Evolutionary conservation across 2,797 vertebrate genomes (phyloP), one percentile per base, ranked within the genome.

Genomic region (Eospalax fontanierii): DNA sequence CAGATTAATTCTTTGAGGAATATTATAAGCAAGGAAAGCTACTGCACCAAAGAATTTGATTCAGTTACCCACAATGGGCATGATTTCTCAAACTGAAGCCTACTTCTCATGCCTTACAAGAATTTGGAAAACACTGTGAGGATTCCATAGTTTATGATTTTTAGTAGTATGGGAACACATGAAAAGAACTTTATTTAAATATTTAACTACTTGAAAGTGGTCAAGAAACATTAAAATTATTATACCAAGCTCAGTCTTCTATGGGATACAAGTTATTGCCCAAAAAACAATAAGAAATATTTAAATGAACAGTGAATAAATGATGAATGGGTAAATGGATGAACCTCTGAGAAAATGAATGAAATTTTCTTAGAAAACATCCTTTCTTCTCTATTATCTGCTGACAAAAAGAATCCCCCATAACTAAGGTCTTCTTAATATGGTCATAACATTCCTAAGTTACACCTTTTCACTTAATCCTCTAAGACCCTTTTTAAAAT

Each of bases 401-500:
- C 1, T 50, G 5, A 7, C 9, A 90, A 68, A 90, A 57, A 90
- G 4, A 80, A 40, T 14, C 4, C 76, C 6, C 12, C 9, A 89
- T 30, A 80, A 33, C 2, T 75, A 71, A 22, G 24, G 2, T 84
- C 54, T 81, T 54, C 84, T 94, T 95, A 65, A 86, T 54, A 74
- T 22, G 22, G 21, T 5, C 18, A 4, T 66, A 83, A 80, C 83
- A 71, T 18, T 75, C 24, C 88, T 94, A 81, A 91, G 24, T 82
- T 15, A 78, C 14, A 70, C 19, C 9, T 1, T 68, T 21, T 10
- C 33, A 83, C 8, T 74, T 91, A 68, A 68, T 33, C 1, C 84
- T 95, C 26, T 87, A 85, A 79, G 4, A 92, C 54, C 89, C 24
- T 70, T 76, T 83, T 61, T 15, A 87, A 95, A 89, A 73, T 50